Base-by-base conservation (phyloP, 2,797 vertebrate species). In the Lagorchestes hirsutus region DNA sequence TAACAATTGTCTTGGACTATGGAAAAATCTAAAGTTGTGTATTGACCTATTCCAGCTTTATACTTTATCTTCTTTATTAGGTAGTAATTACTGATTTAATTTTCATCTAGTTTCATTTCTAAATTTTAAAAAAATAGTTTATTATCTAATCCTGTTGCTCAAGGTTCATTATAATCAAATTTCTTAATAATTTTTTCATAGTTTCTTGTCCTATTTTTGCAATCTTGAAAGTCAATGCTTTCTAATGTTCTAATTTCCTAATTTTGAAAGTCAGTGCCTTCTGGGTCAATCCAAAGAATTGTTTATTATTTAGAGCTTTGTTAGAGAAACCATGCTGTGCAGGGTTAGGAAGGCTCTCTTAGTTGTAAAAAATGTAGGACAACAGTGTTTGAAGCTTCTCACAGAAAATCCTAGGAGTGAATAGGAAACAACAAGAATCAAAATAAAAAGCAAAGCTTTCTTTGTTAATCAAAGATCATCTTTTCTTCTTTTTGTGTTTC, bases 261-360 rank as follows among this genome's bases (percentile, higher is more conserved):
- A 97, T 96, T 98, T 97, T 98, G 96, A 98, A 98, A 97, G 98
- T 98, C 95, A 98, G 96, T 98, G 94, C 46, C 97, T 97, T 97
- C 96, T 97, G 95, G 98, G 95, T 97, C 96, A 98, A 93, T 97
- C 24, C 29, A 59, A 62, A 98, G 97, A 57, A 97, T 90, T 46
- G 74, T 27, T 97, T 18, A 22, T 74, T 90, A 96, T 97, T 98
- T 91, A 55, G 58, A 97, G 55, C 14, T 94, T 54, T 29, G 8
- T 92, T 95, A 95, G 93, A 96, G 82, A 91, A 97, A 95, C 59
- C 55, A 54, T 62, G 9, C 94, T 97, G 93, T 90, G 95, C 67
- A 46, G 29, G 22, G 12, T 90, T 54, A 96, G 90, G 97, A 58
- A 97, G 90, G 0, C 87, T 93, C 54, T 90, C 40, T 62, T 90